Conservation (phyloP, 2,888 invertebrate species). For the Aleiodes alternator region DNA sequence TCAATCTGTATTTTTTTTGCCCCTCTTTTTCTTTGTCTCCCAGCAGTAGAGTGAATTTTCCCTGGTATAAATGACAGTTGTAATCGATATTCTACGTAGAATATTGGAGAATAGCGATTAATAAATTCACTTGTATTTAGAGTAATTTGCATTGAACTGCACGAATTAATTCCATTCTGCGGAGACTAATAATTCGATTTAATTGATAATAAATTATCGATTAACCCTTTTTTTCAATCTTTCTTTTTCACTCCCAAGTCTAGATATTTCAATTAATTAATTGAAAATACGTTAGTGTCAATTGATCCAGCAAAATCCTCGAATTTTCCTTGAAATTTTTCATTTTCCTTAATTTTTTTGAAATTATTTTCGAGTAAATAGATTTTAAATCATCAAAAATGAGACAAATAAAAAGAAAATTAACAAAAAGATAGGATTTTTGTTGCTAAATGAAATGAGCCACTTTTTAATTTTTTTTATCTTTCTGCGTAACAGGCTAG, state of each 20-base stretch:
- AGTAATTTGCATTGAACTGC: too few species aligned
- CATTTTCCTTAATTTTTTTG: neutral
- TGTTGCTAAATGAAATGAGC: slow-evolving; percentile 46
- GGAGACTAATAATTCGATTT: too few species aligned
- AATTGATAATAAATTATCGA: too few species aligned
- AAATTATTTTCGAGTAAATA: slow-evolving; percentile 2
- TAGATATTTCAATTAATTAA: too few species aligned
- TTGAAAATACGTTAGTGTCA: too few species aligned
- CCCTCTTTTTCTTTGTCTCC: slow-evolving; percentile 3
- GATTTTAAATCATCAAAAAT: neutral
- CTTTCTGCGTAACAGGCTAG: slow-evolving; percentile 54
- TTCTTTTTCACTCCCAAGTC: too few species aligned
- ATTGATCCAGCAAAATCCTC: too few species aligned
- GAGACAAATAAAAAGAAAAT: neutral
- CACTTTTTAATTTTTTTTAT: slow-evolving; percentile 58
- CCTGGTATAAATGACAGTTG: slow-evolving; percentile 1
- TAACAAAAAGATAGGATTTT: slow-evolving; percentile 20
- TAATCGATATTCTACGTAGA: slow-evolving; percentile 17
- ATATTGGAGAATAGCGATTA: slow-evolving; percentile 5
- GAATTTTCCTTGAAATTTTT: neutral
- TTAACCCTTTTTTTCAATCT: too few species aligned
- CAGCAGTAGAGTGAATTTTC: slow-evolving; percentile 4
- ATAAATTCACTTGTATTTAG: neutral
- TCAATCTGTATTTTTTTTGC: slow-evolving; percentile 17
- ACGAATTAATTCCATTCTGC: too few species aligned